Base-by-base conservation (phyloP, 2,113 vertebrate species). In the Epinephelus moara region DNA sequence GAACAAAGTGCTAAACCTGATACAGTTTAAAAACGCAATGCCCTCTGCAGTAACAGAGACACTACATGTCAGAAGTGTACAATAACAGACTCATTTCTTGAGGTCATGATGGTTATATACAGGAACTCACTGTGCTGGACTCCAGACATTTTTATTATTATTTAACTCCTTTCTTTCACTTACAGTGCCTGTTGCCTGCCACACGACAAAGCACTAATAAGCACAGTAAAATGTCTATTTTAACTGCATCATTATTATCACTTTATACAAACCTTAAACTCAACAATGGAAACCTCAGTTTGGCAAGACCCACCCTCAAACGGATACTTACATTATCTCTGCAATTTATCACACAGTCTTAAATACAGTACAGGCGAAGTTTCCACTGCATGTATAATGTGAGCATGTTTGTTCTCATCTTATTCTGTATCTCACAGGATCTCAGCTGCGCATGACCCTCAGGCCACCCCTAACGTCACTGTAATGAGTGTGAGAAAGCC, bases 381-480 rank as follows among this genome's bases (percentile, higher is more conserved):
- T 90, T 73, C 27, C 71, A 82, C 52, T 50, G 14, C 40, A 0
- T 14, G 23, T 50, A 59, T 17, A 66, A 76, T 21, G 50, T 23
- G 11, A 49, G 42, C 17, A 64, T 14, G 17, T 45, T 42, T 61
- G 18, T 64, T 71, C 45, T 60, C 59, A 37, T 82, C 52, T 52
- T 40, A 19, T 50, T 42, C 47, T 53, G 27, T 78, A 78, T 86
- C 78, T 86, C 47, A 70, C 69, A 85, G 55, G 47, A 87, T 77
- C 73, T 81, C 25, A 27, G 62, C 56, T 71, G 17, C 45, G 13
- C n/a, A 21, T 18, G 27, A 70, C 74, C 59, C 49, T 63, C 27
- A 52, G 55, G 63, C 25, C 30, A 19, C 21, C 23, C 47, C 33
- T 64, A 13, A 49, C 66, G 49, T 78, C 57, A 70, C 8, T 5